Evolutionary conservation across 2,888 invertebrate genomes (phyloP).

Genomic region (Dysmachus trigonus): DNA sequence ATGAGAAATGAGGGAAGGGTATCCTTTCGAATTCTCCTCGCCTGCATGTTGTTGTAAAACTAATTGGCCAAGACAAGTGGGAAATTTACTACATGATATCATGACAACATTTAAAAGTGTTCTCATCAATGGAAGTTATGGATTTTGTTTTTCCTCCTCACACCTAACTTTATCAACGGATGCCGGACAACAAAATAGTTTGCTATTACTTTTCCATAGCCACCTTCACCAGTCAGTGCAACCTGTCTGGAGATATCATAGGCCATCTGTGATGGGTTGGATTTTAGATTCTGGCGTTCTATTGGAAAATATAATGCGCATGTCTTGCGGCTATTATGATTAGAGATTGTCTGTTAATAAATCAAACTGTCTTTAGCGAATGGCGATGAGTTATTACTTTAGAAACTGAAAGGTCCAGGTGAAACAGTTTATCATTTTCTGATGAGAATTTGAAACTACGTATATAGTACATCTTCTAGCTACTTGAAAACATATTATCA

Average conservation of each 20-base stretch:
- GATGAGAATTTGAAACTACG: background rate
- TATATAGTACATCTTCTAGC: background rate
- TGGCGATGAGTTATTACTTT: background rate
- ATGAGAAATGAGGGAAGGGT: background rate
- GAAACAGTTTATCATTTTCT: background rate
- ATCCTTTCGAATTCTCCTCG: constrained; percentile 21
- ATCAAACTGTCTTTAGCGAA: background rate
- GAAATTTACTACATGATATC: background rate
- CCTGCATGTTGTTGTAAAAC: background rate
- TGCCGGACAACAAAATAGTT: background rate
- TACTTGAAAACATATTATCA: background rate
- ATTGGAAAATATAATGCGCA: background rate
- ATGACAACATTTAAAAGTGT: background rate
- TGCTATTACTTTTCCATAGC: background rate
- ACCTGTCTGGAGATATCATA: background rate
- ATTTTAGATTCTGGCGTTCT: background rate
- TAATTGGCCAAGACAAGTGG: constrained; percentile 20
- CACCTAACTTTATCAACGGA: background rate
- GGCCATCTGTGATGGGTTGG: background rate
- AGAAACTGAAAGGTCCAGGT: background rate
- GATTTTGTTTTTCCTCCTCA: background rate
- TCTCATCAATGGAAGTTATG: background rate
- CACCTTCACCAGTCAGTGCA: background rate
- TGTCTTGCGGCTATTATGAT: background rate
- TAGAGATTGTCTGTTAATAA: background rate